A percentile compares a stretch with the other conserved stretches of the same genome.
phyloP scores from a whole-genome alignment of 37 sponge, comb jelly and placozoan species.

The Hexactinellida sp. region DNA sequence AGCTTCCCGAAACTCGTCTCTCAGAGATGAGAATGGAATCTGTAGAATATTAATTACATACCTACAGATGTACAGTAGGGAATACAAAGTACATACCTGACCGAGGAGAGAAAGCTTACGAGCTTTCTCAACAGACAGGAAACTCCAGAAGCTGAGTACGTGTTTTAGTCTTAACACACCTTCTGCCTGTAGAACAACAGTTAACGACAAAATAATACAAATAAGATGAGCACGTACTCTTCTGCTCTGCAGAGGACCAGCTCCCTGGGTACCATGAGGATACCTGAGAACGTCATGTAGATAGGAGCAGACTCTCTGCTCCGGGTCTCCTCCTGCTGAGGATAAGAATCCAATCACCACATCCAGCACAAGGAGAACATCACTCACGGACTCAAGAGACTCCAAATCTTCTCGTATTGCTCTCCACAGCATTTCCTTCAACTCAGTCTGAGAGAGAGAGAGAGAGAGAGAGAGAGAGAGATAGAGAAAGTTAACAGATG shows the following conservation, averaged over 20 bases:
- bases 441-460: not conserved
- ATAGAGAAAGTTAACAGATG: not conserved
- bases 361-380: not conserved
- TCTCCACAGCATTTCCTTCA: not conserved
- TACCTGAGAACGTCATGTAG: not conserved
- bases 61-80: no score
- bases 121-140: not conserved
- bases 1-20: not conserved
- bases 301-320: not conserved
- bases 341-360: slow-evolving; percentile 14
- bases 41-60: not conserved
- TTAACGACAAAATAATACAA: not conserved
- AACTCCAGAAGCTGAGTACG: slow-evolving; percentile 6
- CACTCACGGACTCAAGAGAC: not conserved
- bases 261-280: not conserved
- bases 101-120: not conserved
- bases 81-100: not conserved
- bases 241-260: not conserved
- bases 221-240: not conserved
- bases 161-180: not conserved
- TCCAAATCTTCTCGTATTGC: not conserved
- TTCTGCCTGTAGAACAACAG: not conserved
- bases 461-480: no score
- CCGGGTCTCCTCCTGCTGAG: slow-evolving; percentile 12
- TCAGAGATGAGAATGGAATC: slow-evolving; percentile 12